Evolutionary conservation across 1,140 invertebrate species (phyloP), one percentile per base, ranked within the genome.

Genomic region (Musca vetustissima): DNA sequence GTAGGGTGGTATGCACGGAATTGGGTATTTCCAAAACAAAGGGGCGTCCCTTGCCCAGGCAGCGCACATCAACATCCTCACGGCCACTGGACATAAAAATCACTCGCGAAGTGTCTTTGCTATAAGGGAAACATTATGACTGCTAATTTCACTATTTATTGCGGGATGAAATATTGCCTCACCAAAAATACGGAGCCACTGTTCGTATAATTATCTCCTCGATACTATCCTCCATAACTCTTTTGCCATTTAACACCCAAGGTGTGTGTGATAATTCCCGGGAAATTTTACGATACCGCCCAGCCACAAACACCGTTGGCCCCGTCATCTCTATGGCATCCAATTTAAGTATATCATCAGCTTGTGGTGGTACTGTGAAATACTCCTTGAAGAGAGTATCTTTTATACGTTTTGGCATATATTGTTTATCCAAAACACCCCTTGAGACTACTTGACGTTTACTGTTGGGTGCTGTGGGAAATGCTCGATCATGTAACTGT

Each of bases 1-100:
- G 85, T 69, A 92, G 83, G 55, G 85, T 83, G 2, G 87, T 86
- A 50, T 82, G 75, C 71, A 83, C 85, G 15, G 92, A 89, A 83
- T 93, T 89, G 0, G 89, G 71, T 52, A 96, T 86, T 87, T 97
- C 93, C 15, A 96, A 81, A 4, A 90, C 91, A 84, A 97, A 97
- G 0, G 94, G 95, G 53, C 95, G 83, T 2, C 96, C 96, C 61
- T 85, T 85, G n/a, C 94, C 93, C 43, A 98, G 80, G 80, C 92
- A 94, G 55, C 93, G 83, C 0, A 98, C 94, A 85, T 99, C 97
- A 21, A 83, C 80, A 85, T 99, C 97, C 85, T 98, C 97, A 66
- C 97, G 85, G 0, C 97, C 97, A 68, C 95, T 97, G 6, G 96
- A 89, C 73, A 93, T 90, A 88, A 98, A 90, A 82, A 92, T 88